These are phyloP conservation scores for Dryobotodes eremita DNA, from an alignment of 2,888 invertebrate species.

Conservation along the genomic window DNA sequence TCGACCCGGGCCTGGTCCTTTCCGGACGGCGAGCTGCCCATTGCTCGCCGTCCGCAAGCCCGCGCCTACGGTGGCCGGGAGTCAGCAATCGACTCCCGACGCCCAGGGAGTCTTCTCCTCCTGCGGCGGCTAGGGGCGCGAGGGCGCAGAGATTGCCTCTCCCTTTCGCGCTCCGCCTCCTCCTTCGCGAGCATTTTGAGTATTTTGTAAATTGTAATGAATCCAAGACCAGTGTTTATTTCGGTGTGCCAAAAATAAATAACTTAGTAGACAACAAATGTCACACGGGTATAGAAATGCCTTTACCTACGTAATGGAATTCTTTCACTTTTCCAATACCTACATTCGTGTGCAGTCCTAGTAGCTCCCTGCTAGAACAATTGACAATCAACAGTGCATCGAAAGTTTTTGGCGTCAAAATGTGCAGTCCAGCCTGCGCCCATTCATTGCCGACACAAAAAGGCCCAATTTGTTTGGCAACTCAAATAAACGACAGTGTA, in stretches of 20 bases:
- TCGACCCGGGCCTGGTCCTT: too few species aligned
- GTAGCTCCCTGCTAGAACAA: conserved; percentile 59
- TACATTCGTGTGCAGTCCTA: not conserved
- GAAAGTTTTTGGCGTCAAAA: conserved; percentile 57
- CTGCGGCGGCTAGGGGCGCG: too few species aligned
- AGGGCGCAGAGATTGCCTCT: too few species aligned
- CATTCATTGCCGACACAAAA: conserved; percentile 64
- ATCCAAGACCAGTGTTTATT: not conserved
- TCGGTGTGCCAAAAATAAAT: not conserved
- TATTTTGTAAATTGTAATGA: not conserved
- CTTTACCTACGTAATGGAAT: not conserved
- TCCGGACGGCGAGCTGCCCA: too few species aligned
- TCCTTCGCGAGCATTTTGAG: too few species aligned
- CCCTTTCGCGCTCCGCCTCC: too few species aligned
- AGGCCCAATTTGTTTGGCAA: conserved; percentile 65
- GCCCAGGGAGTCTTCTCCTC: too few species aligned
- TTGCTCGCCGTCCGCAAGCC: too few species aligned
- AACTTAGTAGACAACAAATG: not conserved
- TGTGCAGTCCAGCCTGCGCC: conserved; percentile 35
- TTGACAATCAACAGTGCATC: conserved; percentile 67
- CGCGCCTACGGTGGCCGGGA: too few species aligned
- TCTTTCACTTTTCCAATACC: conserved; percentile 1
- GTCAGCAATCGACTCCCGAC: too few species aligned
- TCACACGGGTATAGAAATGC: too few species aligned
- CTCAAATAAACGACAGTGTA: conserved; percentile 66